Evolutionary conservation across 2,888 invertebrate genomes (phyloP), one percentile per base, ranked within the genome.

Genomic region (Leptothorax acervorum): DNA sequence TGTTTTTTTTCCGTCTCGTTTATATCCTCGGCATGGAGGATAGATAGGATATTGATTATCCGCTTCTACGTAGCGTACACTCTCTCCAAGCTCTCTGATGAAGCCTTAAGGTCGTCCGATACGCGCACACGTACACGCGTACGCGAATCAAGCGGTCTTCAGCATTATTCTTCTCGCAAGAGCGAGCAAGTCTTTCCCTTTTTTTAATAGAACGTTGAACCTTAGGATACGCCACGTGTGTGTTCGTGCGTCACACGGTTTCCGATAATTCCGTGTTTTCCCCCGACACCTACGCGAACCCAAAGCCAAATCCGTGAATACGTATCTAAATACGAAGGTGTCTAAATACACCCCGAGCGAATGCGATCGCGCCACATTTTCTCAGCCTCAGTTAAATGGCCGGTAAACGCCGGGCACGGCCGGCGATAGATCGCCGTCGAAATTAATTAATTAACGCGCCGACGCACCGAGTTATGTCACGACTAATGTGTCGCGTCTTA

Each of bases 91-190:
- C 23, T 23, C 23, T 23, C 23, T 23, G 68, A 42, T 45, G 68
- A 78, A 78, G 23, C 55, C 68, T 66, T 68, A 68, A 78, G 45
- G 55, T 78, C 68, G 42, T 31, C 68, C 68, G 42, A n/a, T 55
- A 66, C 39, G 65, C 53, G 15, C n/a, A 23, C 45, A 18, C 3
- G 18, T 15, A 15, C 15, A 15, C 23, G 15, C 39, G 18, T 39
- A 71, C 5, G 35, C n/a, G 15, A 23, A 35, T 60, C 74, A 60
- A 60, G 6, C 60, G 12, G 1, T 60, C 63, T 63, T 63, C 39
- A 1, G 23, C 11, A 6, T 42, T 42, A 73, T 18, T 31, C 18
- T 1, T 39, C 18, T 70, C 15, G 2, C 28, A 18, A 48, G 9
- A 28, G 31, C 15, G 28, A n/a, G 42, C 15, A 4, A 48, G 31